Conservation (phyloP, 2,797 vertebrate species). For the Gymnocypris eckloni region DNA sequence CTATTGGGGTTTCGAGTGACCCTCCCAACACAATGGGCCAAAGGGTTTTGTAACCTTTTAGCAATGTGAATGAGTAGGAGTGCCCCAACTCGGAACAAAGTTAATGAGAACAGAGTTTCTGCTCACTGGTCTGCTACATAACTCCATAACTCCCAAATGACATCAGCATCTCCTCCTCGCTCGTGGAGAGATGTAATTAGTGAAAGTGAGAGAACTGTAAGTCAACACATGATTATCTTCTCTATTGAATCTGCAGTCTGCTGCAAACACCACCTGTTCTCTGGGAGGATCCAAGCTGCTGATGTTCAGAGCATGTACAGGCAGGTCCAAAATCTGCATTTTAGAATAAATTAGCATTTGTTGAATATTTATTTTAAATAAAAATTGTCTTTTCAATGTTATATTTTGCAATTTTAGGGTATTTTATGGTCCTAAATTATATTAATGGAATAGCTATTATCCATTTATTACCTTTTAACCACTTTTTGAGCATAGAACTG, state of each 20-base stretch:
- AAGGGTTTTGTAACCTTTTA: slow-evolving; percentile 19
- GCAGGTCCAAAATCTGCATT: not conserved
- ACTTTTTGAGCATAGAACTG: not conserved
- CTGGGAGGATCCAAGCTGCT: not conserved
- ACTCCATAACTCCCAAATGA: slow-evolving; percentile 31
- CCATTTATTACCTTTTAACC: not conserved
- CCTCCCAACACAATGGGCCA: slow-evolving; percentile 39
- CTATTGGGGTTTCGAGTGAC: slow-evolving; percentile 29
- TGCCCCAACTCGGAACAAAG: not conserved
- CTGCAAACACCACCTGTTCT: not conserved
- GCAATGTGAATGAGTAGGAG: slow-evolving; percentile 38
- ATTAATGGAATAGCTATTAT: not conserved
- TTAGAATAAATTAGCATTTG: not conserved
- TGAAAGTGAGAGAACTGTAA: not conserved
- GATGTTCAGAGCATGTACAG: not conserved
- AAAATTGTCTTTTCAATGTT: not conserved
- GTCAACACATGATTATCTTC: slow-evolving; percentile 13
- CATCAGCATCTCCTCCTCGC: slow-evolving; percentile 5
- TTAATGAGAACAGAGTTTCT: slow-evolving; percentile 24
- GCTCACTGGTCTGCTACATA: slow-evolving; percentile 28
- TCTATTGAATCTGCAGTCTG: slow-evolving; percentile 1
- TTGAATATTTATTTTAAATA: not conserved
- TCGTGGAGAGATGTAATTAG: not conserved
- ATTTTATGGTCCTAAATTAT: not conserved
- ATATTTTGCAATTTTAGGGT: too few relatives aligned